Base-by-base conservation (phyloP, 2,888 invertebrate species). In the Bibio marci region DNA sequence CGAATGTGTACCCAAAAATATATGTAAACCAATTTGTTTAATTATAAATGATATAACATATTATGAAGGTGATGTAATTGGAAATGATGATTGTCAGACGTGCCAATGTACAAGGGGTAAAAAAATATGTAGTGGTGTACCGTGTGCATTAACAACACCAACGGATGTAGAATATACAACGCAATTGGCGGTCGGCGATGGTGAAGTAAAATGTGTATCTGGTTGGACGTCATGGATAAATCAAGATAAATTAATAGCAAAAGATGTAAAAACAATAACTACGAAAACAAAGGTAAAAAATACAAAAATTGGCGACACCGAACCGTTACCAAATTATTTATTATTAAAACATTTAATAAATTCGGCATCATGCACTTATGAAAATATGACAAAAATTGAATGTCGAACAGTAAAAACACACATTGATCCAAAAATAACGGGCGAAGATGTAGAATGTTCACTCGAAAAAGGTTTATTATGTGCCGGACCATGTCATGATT, bases 221-320 rank as follows among this genome's bases (percentile, higher is more conserved):
- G 88, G 88, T 0, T 88, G 87, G 85, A 77, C 80, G 0, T 58
- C 66, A 12, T 90, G 88, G 88, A 63, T 82, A 46, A 86, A 77
- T 57, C 58, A 60, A 32, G 59, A 60, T 38, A 53, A 51, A 30
- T 53, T 54, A 40, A 28, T 41, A 0, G 46, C 51, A 2, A 46
- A 49, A 10, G 52, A 54, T 14, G 45, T 48, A 12, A 45, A 45
- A 13, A 42, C 45, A 34, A 22, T 6, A 22, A 49, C 49, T 40
- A 43, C 35, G 7, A 45, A 44, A 58, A 62, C 46, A 10, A 51
- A 51, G 39, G 33, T 45, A 17, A 47, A 47, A 26, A 42, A 47
- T 7, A 41, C 47, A 4, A 65, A 61, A 45, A 48, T 54, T 4
- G 56, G 53, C 11, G 80, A 80, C 44, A 58, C 68, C 3, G 72